A percentile compares a stretch with the other conserved stretches of the same genome.
Evolutionary conservation across 2,888 invertebrate species (phyloP).

Genomic region (Drosophila diplacantha): DNA sequence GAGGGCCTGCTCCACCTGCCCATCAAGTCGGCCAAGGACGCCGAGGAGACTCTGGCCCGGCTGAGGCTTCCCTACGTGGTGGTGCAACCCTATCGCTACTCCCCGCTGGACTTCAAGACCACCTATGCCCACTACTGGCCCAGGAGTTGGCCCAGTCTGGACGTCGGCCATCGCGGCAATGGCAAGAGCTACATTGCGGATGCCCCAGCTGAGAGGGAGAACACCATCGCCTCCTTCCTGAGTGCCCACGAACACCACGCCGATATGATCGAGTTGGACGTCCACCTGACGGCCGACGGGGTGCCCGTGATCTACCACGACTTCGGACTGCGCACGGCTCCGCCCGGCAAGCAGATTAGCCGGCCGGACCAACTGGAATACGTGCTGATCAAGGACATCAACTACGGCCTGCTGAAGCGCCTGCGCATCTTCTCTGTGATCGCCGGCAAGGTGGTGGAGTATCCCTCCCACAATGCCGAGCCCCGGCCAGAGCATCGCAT

Average conservation of each 20-base stretch:
- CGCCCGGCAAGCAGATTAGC: slow-evolving; percentile 81
- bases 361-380: slow-evolving; percentile 90
- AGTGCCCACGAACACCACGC: slow-evolving; percentile 94
- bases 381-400: slow-evolving; percentile 95
- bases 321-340: slow-evolving; percentile 88
- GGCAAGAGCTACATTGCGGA: slow-evolving; percentile 89
- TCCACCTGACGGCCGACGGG: slow-evolving; percentile 96
- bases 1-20: slow-evolving; percentile 86
- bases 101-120: slow-evolving; percentile 85
- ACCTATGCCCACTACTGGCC: slow-evolving; percentile 93
- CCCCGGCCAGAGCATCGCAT: slow-evolving; percentile 91
- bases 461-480: slow-evolving; percentile 85
- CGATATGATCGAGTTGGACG: slow-evolving; percentile 98
- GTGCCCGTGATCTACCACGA: slow-evolving; percentile 98
- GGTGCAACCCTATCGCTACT: slow-evolving; percentile 75
- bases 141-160: slow-evolving; percentile 88
- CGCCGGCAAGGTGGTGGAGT: slow-evolving; percentile 83
- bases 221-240: slow-evolving; percentile 95
- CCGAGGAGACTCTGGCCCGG: slow-evolving; percentile 88
- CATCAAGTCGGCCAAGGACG: slow-evolving; percentile 81
- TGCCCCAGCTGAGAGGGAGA: slow-evolving; percentile 88
- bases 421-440: slow-evolving; percentile 91
- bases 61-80: slow-evolving; percentile 82
- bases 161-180: slow-evolving; percentile 96
- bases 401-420: slow-evolving; percentile 91